Conservation (phyloP, 2,888 invertebrate genomes). For the Merodon equestris region DNA sequence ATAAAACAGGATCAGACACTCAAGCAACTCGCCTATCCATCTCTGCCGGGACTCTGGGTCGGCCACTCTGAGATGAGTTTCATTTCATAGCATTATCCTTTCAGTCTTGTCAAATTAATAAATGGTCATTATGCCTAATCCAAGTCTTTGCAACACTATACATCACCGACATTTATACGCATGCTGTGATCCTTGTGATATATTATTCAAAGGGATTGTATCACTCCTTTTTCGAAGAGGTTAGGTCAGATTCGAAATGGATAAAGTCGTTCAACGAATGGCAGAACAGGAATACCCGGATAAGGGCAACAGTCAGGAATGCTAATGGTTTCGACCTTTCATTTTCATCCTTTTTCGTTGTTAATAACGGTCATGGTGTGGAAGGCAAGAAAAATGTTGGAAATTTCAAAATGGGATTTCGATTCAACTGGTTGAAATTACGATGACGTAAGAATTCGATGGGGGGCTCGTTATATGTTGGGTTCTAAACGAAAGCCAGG, state of each 20-base stretch:
- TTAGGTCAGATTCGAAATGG: slow-evolving; percentile 20
- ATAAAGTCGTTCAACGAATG: too few species aligned
- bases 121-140: slow-evolving; percentile 40
- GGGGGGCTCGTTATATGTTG: too few species aligned
- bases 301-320: slow-evolving; percentile 36
- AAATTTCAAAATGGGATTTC: too few species aligned
- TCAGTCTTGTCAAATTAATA: slow-evolving; percentile 56
- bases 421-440: too few species aligned
- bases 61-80: background rate
- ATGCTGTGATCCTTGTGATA: slow-evolving; percentile 42
- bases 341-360: background rate
- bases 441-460: too few species aligned
- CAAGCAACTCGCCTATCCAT: slow-evolving; percentile 19
- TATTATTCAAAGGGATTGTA: slow-evolving; percentile 51
- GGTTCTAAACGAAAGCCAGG: too few species aligned
- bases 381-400: too few species aligned
- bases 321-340: slow-evolving; percentile 57
- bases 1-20: slow-evolving; percentile 24
- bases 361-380: too few species aligned
- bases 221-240: slow-evolving; percentile 1
- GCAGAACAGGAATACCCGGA: slow-evolving; percentile 28
- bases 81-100: slow-evolving; percentile 23
- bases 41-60: too few species aligned
- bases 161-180: slow-evolving; percentile 13
- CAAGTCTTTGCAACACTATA: slow-evolving; percentile 39